Conservation (phyloP, 1,140 invertebrate species). For the Platorchestia sp. region DNA sequence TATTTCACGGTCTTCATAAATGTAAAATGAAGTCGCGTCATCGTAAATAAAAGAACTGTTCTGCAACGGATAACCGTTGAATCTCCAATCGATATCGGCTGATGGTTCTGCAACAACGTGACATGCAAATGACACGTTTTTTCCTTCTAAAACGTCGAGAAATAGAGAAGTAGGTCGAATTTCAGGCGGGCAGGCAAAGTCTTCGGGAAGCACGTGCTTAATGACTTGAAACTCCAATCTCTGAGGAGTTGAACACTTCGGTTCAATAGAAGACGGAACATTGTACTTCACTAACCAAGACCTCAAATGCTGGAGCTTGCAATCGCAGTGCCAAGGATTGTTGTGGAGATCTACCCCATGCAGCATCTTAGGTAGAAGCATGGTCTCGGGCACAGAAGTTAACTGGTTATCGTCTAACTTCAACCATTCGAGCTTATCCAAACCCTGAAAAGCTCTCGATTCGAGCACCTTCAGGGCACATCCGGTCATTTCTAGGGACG, state of each 20-base stretch:
- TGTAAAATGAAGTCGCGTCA: constrained; percentile 62
- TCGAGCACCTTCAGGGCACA: constrained; percentile 84
- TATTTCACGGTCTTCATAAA: constrained; percentile 79
- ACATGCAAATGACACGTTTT: constrained; percentile 68
- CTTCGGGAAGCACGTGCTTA: constrained; percentile 82
- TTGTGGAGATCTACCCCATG: constrained; percentile 89
- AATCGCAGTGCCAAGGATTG: constrained; percentile 93
- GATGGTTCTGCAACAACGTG: constrained; percentile 83
- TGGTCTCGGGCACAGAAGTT: constrained; percentile 73
- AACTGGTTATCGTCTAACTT: constrained; percentile 87
- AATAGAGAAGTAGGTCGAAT: constrained; percentile 75
- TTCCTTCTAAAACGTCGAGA: constrained; percentile 67
- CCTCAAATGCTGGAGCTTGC: constrained; percentile 84
- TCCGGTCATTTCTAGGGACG: constrained; percentile 87
- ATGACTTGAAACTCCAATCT: constrained; percentile 73
- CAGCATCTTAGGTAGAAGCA: constrained; percentile 71
- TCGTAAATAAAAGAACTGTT: constrained; percentile 79
- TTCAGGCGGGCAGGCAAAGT: constrained; percentile 90
- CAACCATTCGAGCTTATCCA: constrained; percentile 83
- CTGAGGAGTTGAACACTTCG: constrained; percentile 79
- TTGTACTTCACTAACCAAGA: constrained; percentile 87
- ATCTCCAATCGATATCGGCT: constrained; percentile 88
- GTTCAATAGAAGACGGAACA: constrained; percentile 83
- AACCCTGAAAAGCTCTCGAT: constrained; percentile 82
- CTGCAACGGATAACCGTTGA: constrained; percentile 83